phyloP scores from a whole-genome alignment of 2,888 invertebrate genomes.

The Nemoura dubitans region DNA sequence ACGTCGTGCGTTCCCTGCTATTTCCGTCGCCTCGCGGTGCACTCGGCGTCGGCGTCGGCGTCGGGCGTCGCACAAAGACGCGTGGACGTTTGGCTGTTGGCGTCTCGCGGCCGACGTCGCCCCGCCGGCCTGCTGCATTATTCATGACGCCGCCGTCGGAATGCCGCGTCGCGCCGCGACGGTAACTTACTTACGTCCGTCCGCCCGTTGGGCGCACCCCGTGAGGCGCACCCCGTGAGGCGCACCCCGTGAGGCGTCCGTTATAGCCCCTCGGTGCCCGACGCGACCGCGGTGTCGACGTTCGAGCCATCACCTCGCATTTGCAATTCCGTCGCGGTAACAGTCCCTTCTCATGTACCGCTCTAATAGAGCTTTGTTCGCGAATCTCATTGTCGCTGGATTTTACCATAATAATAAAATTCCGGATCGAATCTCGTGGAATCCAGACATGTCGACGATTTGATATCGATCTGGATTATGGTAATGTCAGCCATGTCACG shows the following conservation, averaged over 20 bases:
- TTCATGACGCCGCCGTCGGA: slow-evolving; percentile 14
- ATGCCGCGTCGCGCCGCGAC: slow-evolving; percentile 10
- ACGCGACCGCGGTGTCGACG: neutral
- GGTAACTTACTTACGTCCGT: neutral
- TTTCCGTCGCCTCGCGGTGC: neutral
- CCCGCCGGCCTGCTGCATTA: neutral
- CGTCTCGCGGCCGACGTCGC: neutral
- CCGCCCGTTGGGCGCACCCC: neutral
- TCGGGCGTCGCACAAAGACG: no score
- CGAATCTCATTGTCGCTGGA: neutral
- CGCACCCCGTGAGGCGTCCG: no score
- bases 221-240: no score
- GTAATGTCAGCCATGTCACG: neutral
- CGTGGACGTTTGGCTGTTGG: neutral
- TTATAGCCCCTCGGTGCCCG: neutral
- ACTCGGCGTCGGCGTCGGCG: neutral
- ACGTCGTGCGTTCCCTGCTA: neutral
- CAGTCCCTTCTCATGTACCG: neutral
- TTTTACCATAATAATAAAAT: neutral
- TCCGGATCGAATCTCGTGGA: neutral
- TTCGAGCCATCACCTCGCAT: neutral
- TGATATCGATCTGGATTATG: neutral
- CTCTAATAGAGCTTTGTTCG: neutral
- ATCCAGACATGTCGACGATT: neutral
- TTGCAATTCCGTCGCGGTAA: neutral